phyloP scores from a whole-genome alignment of 2,113 vertebrate species.

The Megaceryle torquata region DNA sequence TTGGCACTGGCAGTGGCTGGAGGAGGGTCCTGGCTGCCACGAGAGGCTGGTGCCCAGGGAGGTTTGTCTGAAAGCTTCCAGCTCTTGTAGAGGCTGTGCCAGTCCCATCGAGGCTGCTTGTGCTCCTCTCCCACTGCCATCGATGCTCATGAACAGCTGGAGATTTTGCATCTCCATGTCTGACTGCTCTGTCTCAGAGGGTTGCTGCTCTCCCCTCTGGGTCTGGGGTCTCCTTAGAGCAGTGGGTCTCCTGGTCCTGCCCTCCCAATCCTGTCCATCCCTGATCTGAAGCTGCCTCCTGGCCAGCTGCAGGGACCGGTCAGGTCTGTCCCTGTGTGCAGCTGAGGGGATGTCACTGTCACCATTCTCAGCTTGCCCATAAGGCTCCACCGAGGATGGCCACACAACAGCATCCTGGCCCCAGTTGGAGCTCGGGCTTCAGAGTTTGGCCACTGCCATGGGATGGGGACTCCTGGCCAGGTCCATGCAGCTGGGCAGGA shows the following conservation, averaged over 20 bases:
- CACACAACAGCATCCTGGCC: background rate
- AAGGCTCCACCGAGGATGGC: background rate
- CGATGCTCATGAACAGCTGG: background rate
- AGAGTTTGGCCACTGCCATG: background rate
- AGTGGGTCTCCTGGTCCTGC: background rate
- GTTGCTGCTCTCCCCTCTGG: background rate
- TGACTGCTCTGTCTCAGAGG: background rate
- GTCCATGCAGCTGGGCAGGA: background rate
- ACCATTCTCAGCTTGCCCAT: background rate
- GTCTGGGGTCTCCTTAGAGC: background rate
- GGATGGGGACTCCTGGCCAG: rapidly evolving
- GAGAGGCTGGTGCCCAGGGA: background rate
- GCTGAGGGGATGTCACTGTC: rapidly evolving
- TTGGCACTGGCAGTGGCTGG: background rate
- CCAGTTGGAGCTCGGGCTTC: background rate
- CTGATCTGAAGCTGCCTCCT: background rate
- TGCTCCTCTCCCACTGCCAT: background rate
- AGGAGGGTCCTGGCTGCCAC: background rate
- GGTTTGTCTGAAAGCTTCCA: background rate
- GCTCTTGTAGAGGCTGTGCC: background rate
- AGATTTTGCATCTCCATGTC: background rate
- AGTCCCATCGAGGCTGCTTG: background rate
- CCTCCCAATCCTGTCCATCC: background rate
- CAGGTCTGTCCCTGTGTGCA: background rate
- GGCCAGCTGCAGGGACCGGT: rapidly evolving